phyloP scores from a whole-genome alignment of 2,797 vertebrate species.

The Fringilla coelebs region DNA sequence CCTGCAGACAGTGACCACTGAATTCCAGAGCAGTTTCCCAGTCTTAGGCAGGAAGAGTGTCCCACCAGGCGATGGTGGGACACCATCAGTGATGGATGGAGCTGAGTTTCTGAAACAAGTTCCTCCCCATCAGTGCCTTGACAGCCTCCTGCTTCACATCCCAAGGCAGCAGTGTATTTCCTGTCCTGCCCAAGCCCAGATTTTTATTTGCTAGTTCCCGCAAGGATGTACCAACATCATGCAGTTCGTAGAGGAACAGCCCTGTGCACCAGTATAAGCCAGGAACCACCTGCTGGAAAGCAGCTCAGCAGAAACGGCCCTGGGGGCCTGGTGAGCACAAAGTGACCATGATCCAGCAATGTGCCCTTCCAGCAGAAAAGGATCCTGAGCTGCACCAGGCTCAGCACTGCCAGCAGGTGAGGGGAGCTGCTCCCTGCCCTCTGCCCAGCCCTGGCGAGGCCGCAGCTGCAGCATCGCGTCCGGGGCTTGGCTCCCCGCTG shows the following conservation, averaged over 20 bases:
- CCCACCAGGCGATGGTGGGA: background rate
- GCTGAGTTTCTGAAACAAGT: background rate
- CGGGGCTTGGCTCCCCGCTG: background rate
- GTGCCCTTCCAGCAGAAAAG: too few species aligned
- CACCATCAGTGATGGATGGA: rapidly evolving
- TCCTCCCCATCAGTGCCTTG: background rate
- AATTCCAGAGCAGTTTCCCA: background rate
- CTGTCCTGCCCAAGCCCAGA: background rate
- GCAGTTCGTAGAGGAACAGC: background rate
- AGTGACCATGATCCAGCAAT: too few species aligned
- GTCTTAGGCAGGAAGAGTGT: background rate
- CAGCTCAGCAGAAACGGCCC: background rate
- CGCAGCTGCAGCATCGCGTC: background rate
- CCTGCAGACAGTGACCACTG: rapidly evolving
- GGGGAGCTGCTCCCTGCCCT: background rate
- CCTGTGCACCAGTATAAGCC: rapidly evolving
- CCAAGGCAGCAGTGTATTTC: background rate
- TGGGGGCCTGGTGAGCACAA: too few species aligned
- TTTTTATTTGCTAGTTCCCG: background rate
- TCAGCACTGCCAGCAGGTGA: background rate
- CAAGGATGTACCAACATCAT: too few species aligned
- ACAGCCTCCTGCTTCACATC: background rate
- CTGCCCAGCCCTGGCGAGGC: background rate
- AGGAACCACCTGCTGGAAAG: background rate
- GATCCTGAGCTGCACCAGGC: too few species aligned